These are phyloP conservation scores for Xiphophorus couchianus DNA, from an alignment of 2,113 vertebrate species.

Conservation along the genomic window DNA sequence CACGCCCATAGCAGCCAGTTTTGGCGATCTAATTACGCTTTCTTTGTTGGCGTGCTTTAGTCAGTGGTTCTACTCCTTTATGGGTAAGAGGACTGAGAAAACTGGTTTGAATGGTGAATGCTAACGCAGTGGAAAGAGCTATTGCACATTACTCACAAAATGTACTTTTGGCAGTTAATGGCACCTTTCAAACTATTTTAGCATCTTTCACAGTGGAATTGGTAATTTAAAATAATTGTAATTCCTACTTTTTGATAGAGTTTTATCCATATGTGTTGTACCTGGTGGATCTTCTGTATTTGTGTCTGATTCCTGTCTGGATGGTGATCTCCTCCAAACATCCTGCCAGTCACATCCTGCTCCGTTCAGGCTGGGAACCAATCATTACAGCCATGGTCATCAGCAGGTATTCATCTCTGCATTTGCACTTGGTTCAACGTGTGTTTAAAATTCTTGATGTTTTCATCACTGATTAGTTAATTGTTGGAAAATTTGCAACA, in stretches of 20 bases:
- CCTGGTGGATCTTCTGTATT: slow-evolving; percentile 80
- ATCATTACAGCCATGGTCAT: slow-evolving; percentile 92
- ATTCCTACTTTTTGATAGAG: slow-evolving; percentile 72
- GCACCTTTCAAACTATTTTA: neutral
- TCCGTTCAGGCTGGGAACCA: slow-evolving; percentile 91
- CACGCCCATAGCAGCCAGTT: slow-evolving; percentile 93
- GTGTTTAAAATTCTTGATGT: neutral
- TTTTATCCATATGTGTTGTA: slow-evolving; percentile 81
- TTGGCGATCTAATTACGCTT: slow-evolving; percentile 93
- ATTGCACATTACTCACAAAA: neutral
- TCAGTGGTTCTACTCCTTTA: slow-evolving; percentile 85
- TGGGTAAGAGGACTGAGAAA: slow-evolving; percentile 75
- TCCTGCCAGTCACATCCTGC: slow-evolving; percentile 82
- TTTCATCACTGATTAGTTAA: neutral
- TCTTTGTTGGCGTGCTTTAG: slow-evolving; percentile 87
- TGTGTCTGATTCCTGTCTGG: slow-evolving; percentile 89
- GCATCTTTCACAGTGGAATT: neutral
- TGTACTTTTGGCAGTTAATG: too few relatives aligned
- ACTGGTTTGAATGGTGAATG: neutral
- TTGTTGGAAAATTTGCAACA: neutral
- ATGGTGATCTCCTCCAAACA: slow-evolving; percentile 83
- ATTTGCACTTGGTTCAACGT: neutral
- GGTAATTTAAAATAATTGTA: neutral
- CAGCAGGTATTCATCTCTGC: slow-evolving; percentile 85
- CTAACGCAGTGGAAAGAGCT: neutral